Percentiles rank a stretch among this genome's conserved stretches.
Evolutionary conservation across 2,113 vertebrate species (phyloP).

Genomic region (Rousettus leschenaultii): DNA sequence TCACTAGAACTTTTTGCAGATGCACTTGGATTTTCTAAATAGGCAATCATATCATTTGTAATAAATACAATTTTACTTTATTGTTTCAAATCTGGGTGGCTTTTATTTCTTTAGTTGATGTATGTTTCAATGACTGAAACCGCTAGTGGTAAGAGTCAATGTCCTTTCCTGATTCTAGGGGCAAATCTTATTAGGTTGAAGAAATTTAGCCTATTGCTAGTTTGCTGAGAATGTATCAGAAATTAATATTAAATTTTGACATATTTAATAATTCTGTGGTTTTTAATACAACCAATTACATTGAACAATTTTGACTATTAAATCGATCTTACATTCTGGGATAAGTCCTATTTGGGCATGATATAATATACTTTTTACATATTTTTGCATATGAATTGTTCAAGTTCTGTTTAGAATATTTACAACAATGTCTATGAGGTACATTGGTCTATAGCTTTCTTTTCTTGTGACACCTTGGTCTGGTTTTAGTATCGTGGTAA

Average conservation of each 20-base stretch:
- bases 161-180: not conserved
- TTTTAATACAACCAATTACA: not conserved
- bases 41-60: not conserved
- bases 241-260: not conserved
- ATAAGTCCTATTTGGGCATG: not conserved
- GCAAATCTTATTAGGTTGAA: not conserved
- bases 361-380: not conserved
- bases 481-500: not conserved
- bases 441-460: not conserved
- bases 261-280: not conserved
- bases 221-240: not conserved
- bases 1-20: not conserved
- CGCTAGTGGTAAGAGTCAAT: not conserved
- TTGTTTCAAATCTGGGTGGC: not conserved
- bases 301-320: not conserved
- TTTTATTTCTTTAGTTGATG: not conserved
- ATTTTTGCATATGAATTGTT: not conserved
- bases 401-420: not conserved
- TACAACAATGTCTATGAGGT: not conserved
- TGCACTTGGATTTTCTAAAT: not conserved
- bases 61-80: not conserved
- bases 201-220: not conserved
- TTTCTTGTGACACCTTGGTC: not conserved
- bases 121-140: not conserved
- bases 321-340: not conserved